Evolutionary conservation across 2,888 invertebrate genomes (phyloP).

Genomic region (Thalpophila matura): DNA sequence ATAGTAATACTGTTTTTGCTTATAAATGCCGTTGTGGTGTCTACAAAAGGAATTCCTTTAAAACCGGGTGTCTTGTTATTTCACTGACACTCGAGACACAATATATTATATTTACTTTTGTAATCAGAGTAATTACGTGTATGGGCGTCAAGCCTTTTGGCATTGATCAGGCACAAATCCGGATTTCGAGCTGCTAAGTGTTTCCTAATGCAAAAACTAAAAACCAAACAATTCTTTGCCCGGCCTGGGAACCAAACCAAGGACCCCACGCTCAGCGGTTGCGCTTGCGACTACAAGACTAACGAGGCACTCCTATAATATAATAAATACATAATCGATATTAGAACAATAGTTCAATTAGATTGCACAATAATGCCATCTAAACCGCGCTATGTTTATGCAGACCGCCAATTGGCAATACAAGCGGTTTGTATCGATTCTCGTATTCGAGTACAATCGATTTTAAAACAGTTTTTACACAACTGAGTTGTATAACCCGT

Average conservation of each 20-base stretch:
- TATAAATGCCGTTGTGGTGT: slow-evolving; percentile 5
- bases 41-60: background rate
- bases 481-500: slow-evolving; percentile 51
- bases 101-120: too few relatives aligned
- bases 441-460: slow-evolving; percentile 28
- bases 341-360: slow-evolving; percentile 30
- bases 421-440: slow-evolving; percentile 27
- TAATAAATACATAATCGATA: background rate
- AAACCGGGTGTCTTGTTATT: too few relatives aligned
- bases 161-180: too few relatives aligned
- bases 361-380: slow-evolving; percentile 29
- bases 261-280: too few relatives aligned
- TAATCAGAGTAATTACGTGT: too few relatives aligned
- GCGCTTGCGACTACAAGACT: too few relatives aligned
- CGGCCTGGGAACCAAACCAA: too few relatives aligned
- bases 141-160: too few relatives aligned
- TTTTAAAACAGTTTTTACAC: slow-evolving; percentile 49
- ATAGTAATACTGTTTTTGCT: background rate
- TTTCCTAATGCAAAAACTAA: too few relatives aligned
- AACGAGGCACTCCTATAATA: background rate
- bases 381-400: slow-evolving; percentile 4
- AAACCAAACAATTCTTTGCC: too few relatives aligned
- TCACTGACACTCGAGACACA: too few relatives aligned
- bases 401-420: slow-evolving; percentile 13
- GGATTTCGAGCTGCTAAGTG: too few relatives aligned